Evolutionary conservation across 2,113 vertebrate species (phyloP).

Genomic region (Ursus arctos): DNA sequence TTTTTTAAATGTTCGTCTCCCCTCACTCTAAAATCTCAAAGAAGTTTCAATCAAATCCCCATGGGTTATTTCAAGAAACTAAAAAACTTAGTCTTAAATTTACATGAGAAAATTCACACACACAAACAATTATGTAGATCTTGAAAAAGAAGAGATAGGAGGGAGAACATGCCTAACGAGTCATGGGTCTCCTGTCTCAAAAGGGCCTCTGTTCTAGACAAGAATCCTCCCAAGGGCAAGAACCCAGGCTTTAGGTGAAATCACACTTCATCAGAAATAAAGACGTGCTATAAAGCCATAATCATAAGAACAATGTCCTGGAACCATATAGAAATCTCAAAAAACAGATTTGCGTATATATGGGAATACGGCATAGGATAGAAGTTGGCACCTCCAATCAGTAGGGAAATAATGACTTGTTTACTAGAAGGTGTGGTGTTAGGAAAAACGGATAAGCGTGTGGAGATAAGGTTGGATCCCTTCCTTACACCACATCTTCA

Average conservation of each 20-base stretch:
- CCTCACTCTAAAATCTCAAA: neutral
- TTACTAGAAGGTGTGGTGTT: neutral
- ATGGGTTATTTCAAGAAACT: neutral
- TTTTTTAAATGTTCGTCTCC: neutral
- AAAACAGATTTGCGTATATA: neutral
- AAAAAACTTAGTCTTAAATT: neutral
- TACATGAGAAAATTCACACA: neutral
- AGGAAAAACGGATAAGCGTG: neutral
- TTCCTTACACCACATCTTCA: neutral
- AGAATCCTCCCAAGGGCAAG: neutral
- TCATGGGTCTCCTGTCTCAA: neutral
- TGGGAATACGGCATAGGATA: neutral
- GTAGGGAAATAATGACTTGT: neutral
- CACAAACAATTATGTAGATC: neutral
- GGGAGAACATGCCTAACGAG: neutral
- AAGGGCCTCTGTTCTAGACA: neutral
- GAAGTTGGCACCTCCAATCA: neutral
- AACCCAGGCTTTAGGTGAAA: neutral
- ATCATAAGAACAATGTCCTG: neutral
- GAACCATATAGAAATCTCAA: neutral
- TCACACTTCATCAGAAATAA: neutral
- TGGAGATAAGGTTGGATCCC: neutral
- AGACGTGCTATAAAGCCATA: neutral
- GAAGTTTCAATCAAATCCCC: neutral
- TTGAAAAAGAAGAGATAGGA: neutral